Evolutionary conservation across 2,797 vertebrate species (phyloP), one percentile per base, ranked within the genome.

Genomic region (Aselliscus stoliczkanus): DNA sequence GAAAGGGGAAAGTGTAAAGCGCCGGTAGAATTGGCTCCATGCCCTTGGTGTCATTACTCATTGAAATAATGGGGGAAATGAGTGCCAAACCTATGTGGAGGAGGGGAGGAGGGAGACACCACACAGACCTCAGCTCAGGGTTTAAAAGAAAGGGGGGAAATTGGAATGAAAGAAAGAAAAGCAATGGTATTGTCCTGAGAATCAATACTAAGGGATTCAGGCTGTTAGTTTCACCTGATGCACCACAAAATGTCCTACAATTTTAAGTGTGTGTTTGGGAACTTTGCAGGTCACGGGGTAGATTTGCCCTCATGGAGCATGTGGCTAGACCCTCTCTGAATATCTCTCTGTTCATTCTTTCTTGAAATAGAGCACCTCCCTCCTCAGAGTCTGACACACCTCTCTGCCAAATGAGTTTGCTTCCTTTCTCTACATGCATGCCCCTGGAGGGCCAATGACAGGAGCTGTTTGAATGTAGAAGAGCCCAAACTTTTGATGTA

Each of bases 41-140:
- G 93, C 90, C 75, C 50, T 4, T 39, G 25, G 93, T 75, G 96
- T 95, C 97, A 94, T 96, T 95, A 96, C 62, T 90, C 90, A 86
- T 44, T 83, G 94, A 97, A 92, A 97, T 97, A 97, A 97, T 90
- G 34, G 95, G n/a, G 54, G 20, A 96, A 93, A 95, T 29, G 58
- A 93, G 67, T 60, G 92, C 96, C 91, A 92, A 92, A 81, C 47
- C 93, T 67, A 42, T 9, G 62, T 62, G 82, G 69, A 64, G 37
- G 42, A 39, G 17, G 20, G 54, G n/a, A 37, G 50, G 37, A 4
- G 47, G 8, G 27, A 86, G 6, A 25, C 20, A 37, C 65, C 62
- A 83, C 44, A 93, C 65, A 96, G 73, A 69, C 80, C 75, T 88
- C 90, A 47, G 54, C 73, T 82, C 65, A 18, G 75, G 39, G n/a